A percentile compares a stretch with the other conserved stretches of the same genome.
Conservation (phyloP, 2,888 invertebrate species). For the Campoplex nolae region DNA sequence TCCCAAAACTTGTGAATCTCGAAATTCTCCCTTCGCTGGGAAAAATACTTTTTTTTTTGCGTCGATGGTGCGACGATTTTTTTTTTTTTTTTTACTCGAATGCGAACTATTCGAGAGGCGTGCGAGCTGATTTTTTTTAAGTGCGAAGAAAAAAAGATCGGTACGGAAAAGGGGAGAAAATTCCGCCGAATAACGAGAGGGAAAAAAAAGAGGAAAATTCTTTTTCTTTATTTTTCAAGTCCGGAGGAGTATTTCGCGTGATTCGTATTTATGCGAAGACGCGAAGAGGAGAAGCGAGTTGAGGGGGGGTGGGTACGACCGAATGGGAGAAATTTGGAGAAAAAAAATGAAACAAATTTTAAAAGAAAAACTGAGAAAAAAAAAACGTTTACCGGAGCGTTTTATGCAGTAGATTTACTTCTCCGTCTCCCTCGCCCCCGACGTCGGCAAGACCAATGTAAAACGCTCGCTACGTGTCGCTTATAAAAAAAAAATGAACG, state of each 20-base stretch:
- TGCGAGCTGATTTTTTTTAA: slow-evolving; percentile 9
- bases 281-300: slow-evolving; percentile 26
- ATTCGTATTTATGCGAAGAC: slow-evolving; percentile 51
- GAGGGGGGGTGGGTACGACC: neutral
- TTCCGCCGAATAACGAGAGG: slow-evolving; percentile 32
- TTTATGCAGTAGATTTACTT: slow-evolving; percentile 30
- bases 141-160: slow-evolving; percentile 14
- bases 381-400: slow-evolving; percentile 41
- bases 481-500: neutral
- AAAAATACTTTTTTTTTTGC: slow-evolving; percentile 17
- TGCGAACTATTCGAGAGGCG: slow-evolving; percentile 1
- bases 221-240: slow-evolving; percentile 25
- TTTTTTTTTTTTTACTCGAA: slow-evolving; percentile 18
- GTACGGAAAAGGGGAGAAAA: slow-evolving; percentile 22
- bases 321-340: slow-evolving; percentile 28
- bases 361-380: neutral
- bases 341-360: slow-evolving; percentile 28
- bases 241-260: slow-evolving; percentile 41
- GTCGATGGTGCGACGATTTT: slow-evolving; percentile 34
- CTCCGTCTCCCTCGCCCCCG: neutral
- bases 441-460: slow-evolving; percentile 20
- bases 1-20: neutral
- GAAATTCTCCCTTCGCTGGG: neutral
- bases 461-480: slow-evolving; percentile 44
- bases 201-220: slow-evolving; percentile 3